Percentiles rank a stretch among this genome's conserved stretches.
phyloP scores from a whole-genome alignment of 2,888 invertebrate genomes.

The Caenorhabditis plicata region DNA sequence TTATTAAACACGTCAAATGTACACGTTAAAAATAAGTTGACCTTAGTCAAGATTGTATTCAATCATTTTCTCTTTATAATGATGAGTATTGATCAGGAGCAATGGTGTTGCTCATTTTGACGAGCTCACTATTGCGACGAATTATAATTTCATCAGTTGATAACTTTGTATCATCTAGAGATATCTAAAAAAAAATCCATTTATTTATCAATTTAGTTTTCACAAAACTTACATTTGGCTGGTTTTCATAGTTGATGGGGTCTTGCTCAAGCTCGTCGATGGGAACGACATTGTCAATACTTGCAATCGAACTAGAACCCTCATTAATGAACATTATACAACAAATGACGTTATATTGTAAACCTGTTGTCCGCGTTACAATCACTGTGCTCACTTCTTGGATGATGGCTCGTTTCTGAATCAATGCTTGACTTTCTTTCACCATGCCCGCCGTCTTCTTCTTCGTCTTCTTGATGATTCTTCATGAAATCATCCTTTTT shows the following conservation, averaged over 20 bases:
- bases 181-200: slow-evolving; percentile 13
- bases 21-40: slow-evolving; percentile 31
- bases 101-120: too few relatives aligned
- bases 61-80: slow-evolving; percentile 3
- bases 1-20: slow-evolving; percentile 28
- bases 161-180: slow-evolving; percentile 21
- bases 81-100: slow-evolving; percentile 31
- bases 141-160: slow-evolving; percentile 37
- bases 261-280: too few relatives aligned
- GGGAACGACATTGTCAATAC: slow-evolving; percentile 7
- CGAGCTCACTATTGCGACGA: slow-evolving; percentile 37
- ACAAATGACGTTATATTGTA: too few relatives aligned
- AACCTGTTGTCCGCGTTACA: slow-evolving; percentile 22
- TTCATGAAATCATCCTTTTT: slow-evolving; percentile 11
- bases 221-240: neutral
- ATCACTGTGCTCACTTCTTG: slow-evolving; percentile 28
- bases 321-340: slow-evolving; percentile 1
- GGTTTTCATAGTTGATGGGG: too few relatives aligned
- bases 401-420: slow-evolving; percentile 29
- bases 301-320: slow-evolving; percentile 19
- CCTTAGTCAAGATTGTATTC: neutral
- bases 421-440: slow-evolving; percentile 24
- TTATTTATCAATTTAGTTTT: neutral
- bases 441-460: too few relatives aligned
- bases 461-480: slow-evolving; percentile 7